phyloP scores from a whole-genome alignment of 2,797 vertebrate species.

The Simalia tracyae region DNA sequence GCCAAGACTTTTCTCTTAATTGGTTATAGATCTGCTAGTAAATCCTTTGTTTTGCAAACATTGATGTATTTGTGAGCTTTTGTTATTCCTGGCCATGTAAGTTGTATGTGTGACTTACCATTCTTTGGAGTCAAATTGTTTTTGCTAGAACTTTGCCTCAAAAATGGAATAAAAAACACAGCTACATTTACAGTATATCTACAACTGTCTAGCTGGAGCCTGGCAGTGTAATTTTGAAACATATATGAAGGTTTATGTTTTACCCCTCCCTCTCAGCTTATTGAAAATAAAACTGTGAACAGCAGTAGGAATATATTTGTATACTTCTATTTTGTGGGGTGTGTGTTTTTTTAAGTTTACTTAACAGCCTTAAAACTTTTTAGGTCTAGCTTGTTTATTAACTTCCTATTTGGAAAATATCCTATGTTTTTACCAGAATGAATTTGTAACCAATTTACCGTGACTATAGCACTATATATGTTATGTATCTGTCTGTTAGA shows the following conservation, averaged over 20 bases:
- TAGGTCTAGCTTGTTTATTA: conserved; percentile 70
- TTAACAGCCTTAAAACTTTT: conserved; percentile 76
- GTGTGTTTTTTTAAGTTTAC: conserved; percentile 61
- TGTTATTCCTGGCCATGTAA: conserved; percentile 2
- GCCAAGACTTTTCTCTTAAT: not conserved
- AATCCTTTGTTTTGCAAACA: not conserved
- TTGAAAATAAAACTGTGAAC: conserved; percentile 79
- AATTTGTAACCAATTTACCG: conserved; percentile 70
- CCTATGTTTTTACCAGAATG: conserved; percentile 68
- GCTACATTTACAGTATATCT: conserved; percentile 18
- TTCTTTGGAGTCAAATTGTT: conserved; percentile 12
- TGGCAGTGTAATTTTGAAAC: conserved; percentile 29
- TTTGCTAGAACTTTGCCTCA: conserved; percentile 35
- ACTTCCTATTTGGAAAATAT: conserved; percentile 73
- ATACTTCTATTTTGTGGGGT: conserved; percentile 47
- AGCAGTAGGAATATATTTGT: conserved; percentile 73
- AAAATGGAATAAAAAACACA: not conserved
- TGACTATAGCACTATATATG: conserved; percentile 73
- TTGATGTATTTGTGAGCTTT: conserved; percentile 45
- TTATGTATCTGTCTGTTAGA: conserved; percentile 57
- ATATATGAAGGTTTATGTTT: conserved; percentile 67
- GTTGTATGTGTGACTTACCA: conserved; percentile 34
- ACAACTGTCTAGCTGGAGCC: not conserved
- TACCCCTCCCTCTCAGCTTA: conserved; percentile 28
- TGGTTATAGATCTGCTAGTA: not conserved